Percentiles rank a stretch among this genome's conserved stretches.
These are phyloP conservation scores for Columba livia DNA, from an alignment of 2,113 vertebrate species.

Conservation along the genomic window DNA sequence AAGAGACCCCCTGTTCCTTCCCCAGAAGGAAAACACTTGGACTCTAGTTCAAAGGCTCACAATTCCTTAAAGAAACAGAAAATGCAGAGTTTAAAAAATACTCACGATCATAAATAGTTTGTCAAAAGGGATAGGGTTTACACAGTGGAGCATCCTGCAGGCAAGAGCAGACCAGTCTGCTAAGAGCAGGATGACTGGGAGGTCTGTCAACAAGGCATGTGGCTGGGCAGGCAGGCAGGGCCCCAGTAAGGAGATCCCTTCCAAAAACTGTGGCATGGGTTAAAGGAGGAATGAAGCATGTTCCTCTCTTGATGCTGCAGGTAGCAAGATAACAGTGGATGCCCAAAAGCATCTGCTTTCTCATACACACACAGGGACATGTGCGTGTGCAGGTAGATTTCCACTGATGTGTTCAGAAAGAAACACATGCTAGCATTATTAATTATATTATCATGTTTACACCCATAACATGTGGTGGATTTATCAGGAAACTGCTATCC, in stretches of 20 bases:
- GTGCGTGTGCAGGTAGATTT: neutral
- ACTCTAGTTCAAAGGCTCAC: neutral
- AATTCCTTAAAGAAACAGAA: neutral
- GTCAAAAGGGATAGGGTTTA: neutral
- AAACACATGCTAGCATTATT: neutral
- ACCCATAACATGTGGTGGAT: neutral
- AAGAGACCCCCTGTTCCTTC: neutral
- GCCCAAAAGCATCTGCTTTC: neutral
- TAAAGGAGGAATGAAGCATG: neutral
- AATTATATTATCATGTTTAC: neutral
- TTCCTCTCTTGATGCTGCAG: neutral
- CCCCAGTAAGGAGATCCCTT: neutral
- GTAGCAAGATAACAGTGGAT: neutral
- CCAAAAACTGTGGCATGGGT: neutral
- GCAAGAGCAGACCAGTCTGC: neutral
- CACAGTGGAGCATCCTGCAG: neutral
- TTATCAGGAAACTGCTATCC: neutral
- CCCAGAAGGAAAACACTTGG: neutral
- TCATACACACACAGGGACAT: rapidly evolving
- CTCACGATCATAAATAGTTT: neutral
- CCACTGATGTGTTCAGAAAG: neutral
- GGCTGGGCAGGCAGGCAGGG: neutral
- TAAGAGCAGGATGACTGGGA: neutral
- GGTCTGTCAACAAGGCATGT: neutral
- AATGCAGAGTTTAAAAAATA: neutral